phyloP scores from a whole-genome alignment of 2,888 invertebrate genomes.

The Unio delphinus region DNA sequence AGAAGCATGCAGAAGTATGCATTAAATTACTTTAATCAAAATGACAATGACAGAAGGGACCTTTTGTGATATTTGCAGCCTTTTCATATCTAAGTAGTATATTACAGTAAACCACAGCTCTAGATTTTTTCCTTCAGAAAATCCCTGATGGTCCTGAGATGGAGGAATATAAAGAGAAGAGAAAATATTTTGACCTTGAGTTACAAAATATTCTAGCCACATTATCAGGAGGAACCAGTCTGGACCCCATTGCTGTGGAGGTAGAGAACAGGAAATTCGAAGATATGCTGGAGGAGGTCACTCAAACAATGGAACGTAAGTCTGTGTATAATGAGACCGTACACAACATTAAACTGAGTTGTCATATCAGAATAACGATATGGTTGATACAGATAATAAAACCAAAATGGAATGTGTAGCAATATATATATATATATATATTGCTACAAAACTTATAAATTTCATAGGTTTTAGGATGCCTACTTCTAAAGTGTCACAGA shows the following conservation, averaged over 20 bases:
- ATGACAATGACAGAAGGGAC: too few relatives aligned
- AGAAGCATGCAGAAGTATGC: too few relatives aligned
- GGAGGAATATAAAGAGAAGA: conserved; percentile 53
- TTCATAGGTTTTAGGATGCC: too few relatives aligned
- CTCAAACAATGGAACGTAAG: conserved; percentile 63
- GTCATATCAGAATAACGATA: background rate
- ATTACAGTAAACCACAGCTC: too few relatives aligned
- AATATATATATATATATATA: too few relatives aligned
- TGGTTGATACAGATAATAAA: too few relatives aligned
- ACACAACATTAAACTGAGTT: background rate
- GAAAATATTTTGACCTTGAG: conserved; percentile 63
- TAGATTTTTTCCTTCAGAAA: conserved; percentile 22
- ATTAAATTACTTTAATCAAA: too few relatives aligned
- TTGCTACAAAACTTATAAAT: too few relatives aligned
- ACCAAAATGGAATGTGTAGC: too few relatives aligned
- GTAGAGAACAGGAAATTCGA: conserved; percentile 50
- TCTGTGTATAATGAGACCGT: conserved; percentile 4
- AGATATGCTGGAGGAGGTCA: conserved; percentile 52
- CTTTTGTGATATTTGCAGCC: too few relatives aligned
- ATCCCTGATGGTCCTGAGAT: conserved; percentile 66
- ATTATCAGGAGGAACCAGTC: conserved; percentile 57
- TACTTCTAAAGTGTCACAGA: too few relatives aligned
- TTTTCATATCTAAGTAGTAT: too few relatives aligned
- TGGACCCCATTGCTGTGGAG: conserved; percentile 62
- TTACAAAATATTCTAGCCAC: conserved; percentile 56